Conservation (phyloP, 2,888 invertebrate species). For the Melitaea athalia region DNA sequence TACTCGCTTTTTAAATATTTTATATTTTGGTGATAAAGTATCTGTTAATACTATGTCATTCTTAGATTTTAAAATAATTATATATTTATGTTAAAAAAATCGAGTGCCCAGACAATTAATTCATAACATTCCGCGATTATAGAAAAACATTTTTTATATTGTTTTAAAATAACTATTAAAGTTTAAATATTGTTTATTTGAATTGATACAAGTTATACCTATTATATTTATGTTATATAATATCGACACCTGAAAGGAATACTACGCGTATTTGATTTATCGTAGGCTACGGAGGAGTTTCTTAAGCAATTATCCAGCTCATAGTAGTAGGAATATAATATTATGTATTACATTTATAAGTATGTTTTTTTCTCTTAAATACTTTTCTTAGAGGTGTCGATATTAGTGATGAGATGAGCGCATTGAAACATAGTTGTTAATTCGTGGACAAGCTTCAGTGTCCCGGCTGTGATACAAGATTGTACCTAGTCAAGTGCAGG, state of each 20-base stretch:
- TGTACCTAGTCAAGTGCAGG: constrained; percentile 47
- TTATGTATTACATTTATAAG: too few species aligned
- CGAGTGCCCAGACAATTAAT: constrained; percentile 17
- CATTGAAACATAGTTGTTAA: neutral
- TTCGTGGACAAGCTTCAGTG: constrained; percentile 23
- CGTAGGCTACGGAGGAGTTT: too few species aligned
- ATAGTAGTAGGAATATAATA: neutral
- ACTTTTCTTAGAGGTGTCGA: too few species aligned
- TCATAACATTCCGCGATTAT: neutral
- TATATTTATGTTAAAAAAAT: neutral
- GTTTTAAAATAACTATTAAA: neutral
- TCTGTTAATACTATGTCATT: neutral
- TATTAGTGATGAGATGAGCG: constrained; percentile 3
- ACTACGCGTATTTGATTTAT: too few species aligned
- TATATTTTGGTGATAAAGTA: neutral
- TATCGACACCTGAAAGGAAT: too few species aligned
- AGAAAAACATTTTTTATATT: neutral
- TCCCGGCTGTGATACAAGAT: constrained; percentile 65
- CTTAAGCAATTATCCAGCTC: neutral
- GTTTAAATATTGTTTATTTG: too few species aligned
- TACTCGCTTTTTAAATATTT: neutral
- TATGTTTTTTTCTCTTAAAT: too few species aligned
- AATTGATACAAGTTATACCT: too few species aligned
- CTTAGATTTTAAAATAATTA: neutral
- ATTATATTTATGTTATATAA: neutral